phyloP scores from a whole-genome alignment of 2,113 vertebrate species.

The Salvelinus alpinus region DNA sequence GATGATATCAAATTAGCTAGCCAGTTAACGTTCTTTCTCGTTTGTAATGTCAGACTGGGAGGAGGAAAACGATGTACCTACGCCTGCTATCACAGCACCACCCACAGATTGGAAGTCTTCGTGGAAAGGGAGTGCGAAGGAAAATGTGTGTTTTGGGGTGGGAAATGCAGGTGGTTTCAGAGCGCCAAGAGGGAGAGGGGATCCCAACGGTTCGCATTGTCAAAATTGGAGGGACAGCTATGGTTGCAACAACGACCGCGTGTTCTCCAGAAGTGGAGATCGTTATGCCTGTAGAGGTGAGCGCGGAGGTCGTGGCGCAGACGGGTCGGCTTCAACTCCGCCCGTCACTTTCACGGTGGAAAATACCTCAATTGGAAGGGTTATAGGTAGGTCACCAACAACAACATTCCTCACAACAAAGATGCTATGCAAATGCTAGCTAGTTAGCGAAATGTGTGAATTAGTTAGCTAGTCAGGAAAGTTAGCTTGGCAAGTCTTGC shows the following conservation, averaged over 20 bases:
- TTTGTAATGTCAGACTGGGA: constrained; percentile 75
- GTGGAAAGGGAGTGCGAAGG: fast-evolving
- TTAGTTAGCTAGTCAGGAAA: background rate
- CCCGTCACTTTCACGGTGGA: constrained; percentile 74
- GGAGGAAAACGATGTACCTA: constrained; percentile 27
- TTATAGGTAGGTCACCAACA: constrained; percentile 77
- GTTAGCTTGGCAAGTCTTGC: background rate
- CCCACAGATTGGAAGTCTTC: background rate
- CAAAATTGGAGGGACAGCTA: constrained; percentile 8
- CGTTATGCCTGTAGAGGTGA: background rate
- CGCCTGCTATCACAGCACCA: fast-evolving
- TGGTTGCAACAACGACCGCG: background rate
- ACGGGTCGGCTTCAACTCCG: background rate
- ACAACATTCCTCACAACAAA: background rate
- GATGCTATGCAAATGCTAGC: background rate
- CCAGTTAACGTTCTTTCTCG: background rate
- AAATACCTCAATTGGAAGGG: constrained; percentile 67
- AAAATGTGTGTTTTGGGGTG: constrained; percentile 16
- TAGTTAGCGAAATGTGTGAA: background rate
- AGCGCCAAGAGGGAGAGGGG: background rate
- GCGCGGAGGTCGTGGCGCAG: background rate
- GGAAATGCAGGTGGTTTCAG: constrained; percentile 15
- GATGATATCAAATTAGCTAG: background rate
- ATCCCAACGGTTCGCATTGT: constrained; percentile 12
- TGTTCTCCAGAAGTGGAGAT: background rate